Conservation (phyloP, 30 jellyfish, hydroid and myxozoan species). For the Nemopilema nomurai region DNA sequence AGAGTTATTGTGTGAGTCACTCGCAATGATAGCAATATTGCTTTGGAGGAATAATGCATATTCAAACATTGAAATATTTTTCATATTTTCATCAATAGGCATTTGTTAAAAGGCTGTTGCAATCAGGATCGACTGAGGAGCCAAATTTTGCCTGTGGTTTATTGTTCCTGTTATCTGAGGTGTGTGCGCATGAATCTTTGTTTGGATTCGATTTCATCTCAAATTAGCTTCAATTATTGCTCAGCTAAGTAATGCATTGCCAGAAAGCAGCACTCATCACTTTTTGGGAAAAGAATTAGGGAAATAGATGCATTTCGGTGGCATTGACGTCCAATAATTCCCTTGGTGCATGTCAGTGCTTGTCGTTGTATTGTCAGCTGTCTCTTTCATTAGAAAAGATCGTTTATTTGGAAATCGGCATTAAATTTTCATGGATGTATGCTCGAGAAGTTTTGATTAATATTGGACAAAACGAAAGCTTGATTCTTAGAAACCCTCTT, state of each 20-base stretch:
- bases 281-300: no score
- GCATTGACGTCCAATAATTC: not conserved
- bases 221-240: not conserved
- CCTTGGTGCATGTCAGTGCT: not conserved
- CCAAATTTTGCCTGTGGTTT: conserved; percentile 86
- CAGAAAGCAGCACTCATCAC: not conserved
- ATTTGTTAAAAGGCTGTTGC: conserved; percentile 82
- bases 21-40: no score
- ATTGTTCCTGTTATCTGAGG: conserved; percentile 89
- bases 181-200: not conserved
- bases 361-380: not conserved
- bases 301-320: not conserved
- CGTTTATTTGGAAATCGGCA: not conserved
- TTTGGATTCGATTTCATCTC: not conserved
- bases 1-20: no score
- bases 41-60: not conserved
- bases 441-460: not conserved
- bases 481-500: not conserved
- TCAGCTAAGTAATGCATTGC: not conserved
- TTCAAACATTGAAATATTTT: no score
- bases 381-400: not conserved
- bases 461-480: not conserved
- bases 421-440: not conserved
- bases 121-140: conserved; percentile 69
- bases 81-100: conserved; percentile 46